Base-by-base conservation (phyloP, 2,113 vertebrate species). In the Platysteira castanea region DNA sequence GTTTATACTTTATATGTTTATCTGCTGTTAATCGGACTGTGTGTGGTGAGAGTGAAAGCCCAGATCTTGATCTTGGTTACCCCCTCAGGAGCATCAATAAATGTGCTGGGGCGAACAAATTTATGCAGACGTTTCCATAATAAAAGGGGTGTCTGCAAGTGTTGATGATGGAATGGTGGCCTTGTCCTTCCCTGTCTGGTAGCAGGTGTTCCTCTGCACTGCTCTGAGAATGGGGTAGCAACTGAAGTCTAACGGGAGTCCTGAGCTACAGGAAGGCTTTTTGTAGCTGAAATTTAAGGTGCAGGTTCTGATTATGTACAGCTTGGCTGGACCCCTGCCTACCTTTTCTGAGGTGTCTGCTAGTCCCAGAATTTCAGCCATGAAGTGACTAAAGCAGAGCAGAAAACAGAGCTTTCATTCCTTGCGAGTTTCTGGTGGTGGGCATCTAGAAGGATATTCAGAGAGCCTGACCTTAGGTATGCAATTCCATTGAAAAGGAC, bases 191-290 rank as follows among this genome's bases (percentile, higher is more conserved):
- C 24, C 44, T 70, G 9, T 42, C 35, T 75, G 56, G 42, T 21
- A 23, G 26, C 54, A 70, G 26, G 8, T 16, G 15, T 15, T 11
- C 21, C 23, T 0, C 0, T 75, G 44, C 44, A 7, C 17, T 53
- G 19, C 65, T 70, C 65, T 57, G 44, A 77, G 46, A 49, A 31
- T 2, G 14, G 46, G 6, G 11, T 1, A 10, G 11, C 8, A 30
- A 22, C 47, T 59, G 4, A 12, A 44, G 17, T n/a, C 13, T 37
- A 5, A 1, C 21, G 20, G 33, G 50, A 74, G 11, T 69, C 42
- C 20, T 53, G 39, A 56, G 54, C 27, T 49, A 31, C 41, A n/a
- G 46, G 19, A 46, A 59, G 39, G 31, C 3, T 41, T 86, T 84
- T 37, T 57, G 52, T 30, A 54, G 67, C 37, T 50, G 37, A 57